phyloP scores from a whole-genome alignment of 2,888 invertebrate genomes.

The Dioctria rufipes region DNA sequence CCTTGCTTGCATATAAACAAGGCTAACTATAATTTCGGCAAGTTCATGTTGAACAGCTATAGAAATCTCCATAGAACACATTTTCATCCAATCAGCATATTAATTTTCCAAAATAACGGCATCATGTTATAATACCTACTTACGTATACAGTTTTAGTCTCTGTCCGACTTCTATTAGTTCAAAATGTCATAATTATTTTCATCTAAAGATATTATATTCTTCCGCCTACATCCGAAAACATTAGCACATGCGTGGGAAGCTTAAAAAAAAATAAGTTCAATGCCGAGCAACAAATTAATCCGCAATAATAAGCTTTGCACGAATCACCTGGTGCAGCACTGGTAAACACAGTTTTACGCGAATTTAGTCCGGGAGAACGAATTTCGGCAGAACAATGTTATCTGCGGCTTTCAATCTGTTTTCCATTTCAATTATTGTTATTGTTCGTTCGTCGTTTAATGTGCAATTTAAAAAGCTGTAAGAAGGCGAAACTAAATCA shows the following conservation, averaged over 20 bases:
- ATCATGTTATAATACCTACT: too few relatives aligned
- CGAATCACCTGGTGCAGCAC: not conserved
- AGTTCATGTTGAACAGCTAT: too few relatives aligned
- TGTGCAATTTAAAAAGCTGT: not conserved
- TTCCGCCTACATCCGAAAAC: not conserved
- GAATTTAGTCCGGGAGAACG: not conserved
- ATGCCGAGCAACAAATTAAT: not conserved
- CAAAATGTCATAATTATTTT: too few relatives aligned
- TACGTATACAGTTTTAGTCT: too few relatives aligned
- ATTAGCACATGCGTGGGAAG: not conserved
- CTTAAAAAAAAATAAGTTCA: not conserved
- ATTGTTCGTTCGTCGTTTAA: not conserved
- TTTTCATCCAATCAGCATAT: too few relatives aligned
- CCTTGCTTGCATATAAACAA: too few relatives aligned
- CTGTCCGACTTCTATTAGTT: too few relatives aligned
- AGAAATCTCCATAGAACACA: too few relatives aligned
- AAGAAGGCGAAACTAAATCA: not conserved
- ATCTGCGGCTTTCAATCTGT: not conserved
- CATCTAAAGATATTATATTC: too few relatives aligned
- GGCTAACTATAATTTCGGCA: too few relatives aligned
- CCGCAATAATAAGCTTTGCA: not conserved
- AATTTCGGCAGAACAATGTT: not conserved
- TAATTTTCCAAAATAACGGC: too few relatives aligned
- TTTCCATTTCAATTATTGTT: not conserved
- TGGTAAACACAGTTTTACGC: not conserved